Evolutionary conservation across 2,888 invertebrate species (phyloP), one percentile per base, ranked within the genome.

Genomic region (Drosophila fulvimacula): DNA sequence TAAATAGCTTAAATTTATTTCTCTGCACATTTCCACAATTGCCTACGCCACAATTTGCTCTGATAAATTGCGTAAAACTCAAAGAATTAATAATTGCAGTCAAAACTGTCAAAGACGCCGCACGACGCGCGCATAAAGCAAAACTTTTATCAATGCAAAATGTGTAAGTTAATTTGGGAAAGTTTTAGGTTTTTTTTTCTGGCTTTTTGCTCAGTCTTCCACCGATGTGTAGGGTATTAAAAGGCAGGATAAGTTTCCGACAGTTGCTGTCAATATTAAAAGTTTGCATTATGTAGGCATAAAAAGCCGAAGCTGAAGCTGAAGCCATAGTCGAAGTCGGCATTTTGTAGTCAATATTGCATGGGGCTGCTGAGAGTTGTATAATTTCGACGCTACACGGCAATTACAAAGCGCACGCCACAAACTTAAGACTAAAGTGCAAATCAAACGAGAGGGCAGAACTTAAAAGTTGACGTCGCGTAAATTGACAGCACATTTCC

Each of bases 401-500:
- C 62, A 69, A 76, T 69, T 65, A 63, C 41, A 78, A 62, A 51
- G 49, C 55, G 64, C 49, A 21, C 38, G 24, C 38, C 46, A 44
- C 42, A 62, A 72, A 67, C 65, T 72, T 64, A 60, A 42, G 48
- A 42, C 39, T 52, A 51, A 67, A 81, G 69, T 68, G 71, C 58
- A 74, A 77, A 74, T 84, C 84, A 78, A 81, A 78, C 79, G 64
- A 53, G 62, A 69, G 64, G 64, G 55, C 59, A 63, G 60, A 79
- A 79, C 72, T 79, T 69, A 72, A 76, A 65, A 79, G 62, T 76
- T 71, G 68, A 79, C 59, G 61, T 70, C 75, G 70, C 73, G 76
- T 69, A 86, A 84, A 84, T 84, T 84, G 89, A 84, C 89, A 86
- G 73, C 89, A 86, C 84, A 88, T 83, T 84, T 88, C 83, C 83